phyloP scores from a whole-genome alignment of 2,113 vertebrate genomes.

The Asarcornis scutulata region DNA sequence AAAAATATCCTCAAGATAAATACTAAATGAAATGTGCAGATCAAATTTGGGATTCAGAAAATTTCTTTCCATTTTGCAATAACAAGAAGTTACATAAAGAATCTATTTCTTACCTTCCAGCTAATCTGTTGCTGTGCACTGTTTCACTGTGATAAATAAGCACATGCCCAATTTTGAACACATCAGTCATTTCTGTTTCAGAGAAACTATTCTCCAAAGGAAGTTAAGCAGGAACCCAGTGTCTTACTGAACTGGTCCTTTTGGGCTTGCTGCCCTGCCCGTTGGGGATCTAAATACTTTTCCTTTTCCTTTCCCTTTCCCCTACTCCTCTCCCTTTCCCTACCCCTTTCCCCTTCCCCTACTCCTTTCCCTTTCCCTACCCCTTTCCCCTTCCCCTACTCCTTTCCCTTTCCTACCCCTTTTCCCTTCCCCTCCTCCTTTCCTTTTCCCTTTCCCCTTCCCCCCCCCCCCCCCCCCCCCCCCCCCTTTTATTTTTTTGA shows the following conservation, averaged over 20 bases:
- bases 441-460: too few relatives aligned
- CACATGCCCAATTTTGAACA: background rate
- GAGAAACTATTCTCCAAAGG: background rate
- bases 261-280: background rate
- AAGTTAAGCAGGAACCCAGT: background rate
- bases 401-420: too few relatives aligned
- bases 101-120: background rate
- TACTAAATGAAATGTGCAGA: background rate
- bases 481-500: too few relatives aligned
- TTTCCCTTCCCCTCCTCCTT: background rate
- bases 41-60: background rate
- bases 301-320: background rate
- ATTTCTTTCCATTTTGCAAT: background rate
- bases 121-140: background rate
- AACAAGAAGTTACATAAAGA: background rate
- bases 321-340: too few relatives aligned
- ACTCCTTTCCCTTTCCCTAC: too few relatives aligned
- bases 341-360: too few relatives aligned
- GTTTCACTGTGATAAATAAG: background rate
- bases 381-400: too few relatives aligned
- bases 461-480: too few relatives aligned
- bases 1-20: conserved; percentile 14
- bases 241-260: background rate
- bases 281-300: background rate
- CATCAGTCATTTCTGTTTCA: background rate